Percentiles rank a stretch among this genome's conserved stretches.
Evolutionary conservation across 1,140 invertebrate genomes (phyloP).

Genomic region (Phthorimaea operculella): DNA sequence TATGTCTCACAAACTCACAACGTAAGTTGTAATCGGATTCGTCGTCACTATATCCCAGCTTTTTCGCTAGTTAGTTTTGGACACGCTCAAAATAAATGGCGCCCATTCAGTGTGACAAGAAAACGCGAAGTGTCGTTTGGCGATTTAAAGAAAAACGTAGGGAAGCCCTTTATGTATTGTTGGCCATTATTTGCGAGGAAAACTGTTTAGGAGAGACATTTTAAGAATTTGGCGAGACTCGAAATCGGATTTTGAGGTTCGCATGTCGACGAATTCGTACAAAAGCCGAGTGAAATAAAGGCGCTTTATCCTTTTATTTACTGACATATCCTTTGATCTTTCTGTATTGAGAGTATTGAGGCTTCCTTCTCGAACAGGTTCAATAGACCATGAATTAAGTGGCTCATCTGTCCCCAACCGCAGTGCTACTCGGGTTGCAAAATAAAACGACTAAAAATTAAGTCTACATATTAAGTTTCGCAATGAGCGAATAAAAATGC

Average conservation of each 20-base stretch:
- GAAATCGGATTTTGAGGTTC: too few species aligned
- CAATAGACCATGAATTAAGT: conserved; percentile 45
- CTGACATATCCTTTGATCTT: conserved; percentile 21
- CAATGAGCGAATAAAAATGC: conserved; percentile 29
- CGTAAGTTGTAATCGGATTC: conserved; percentile 13
- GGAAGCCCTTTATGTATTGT: background rate
- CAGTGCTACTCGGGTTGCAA: conserved; percentile 46
- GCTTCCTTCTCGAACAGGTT: conserved; percentile 10
- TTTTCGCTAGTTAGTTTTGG: conserved; percentile 35
- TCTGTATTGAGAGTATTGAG: conserved; percentile 8
- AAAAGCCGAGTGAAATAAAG: conserved; percentile 13
- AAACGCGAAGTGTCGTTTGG: conserved; percentile 30
- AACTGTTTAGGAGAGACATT: too few species aligned
- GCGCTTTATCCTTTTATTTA: conserved; percentile 13
- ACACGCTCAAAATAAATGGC: conserved; percentile 44
- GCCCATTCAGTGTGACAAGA: conserved; percentile 39
- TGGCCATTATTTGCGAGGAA: too few species aligned
- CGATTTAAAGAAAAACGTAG: background rate
- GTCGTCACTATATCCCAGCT: conserved; percentile 35
- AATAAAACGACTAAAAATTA: conserved; percentile 40
- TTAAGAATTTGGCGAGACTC: too few species aligned
- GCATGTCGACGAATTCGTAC: background rate
- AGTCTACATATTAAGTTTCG: conserved; percentile 54
- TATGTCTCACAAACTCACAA: background rate
- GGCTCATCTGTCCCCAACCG: conserved; percentile 47